These are phyloP conservation scores for Alca torda DNA, from an alignment of 2,797 vertebrate species.

Conservation along the genomic window DNA sequence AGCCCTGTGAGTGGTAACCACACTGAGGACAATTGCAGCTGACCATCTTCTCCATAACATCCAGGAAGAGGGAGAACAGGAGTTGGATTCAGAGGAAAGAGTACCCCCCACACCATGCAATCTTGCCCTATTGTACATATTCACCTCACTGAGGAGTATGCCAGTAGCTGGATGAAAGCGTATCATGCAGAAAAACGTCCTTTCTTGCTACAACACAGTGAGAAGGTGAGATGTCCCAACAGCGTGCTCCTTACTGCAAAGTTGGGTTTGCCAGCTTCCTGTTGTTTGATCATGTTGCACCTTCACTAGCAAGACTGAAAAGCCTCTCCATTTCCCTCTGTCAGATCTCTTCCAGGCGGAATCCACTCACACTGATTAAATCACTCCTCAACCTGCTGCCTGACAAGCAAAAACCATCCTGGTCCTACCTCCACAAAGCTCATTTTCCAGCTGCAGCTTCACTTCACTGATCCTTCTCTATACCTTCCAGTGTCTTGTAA, in stretches of 20 bases:
- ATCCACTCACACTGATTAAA: accelerated
- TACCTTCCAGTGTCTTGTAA: not conserved
- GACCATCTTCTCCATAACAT: not conserved
- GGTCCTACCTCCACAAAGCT: not conserved
- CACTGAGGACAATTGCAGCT: not conserved
- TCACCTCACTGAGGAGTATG: not conserved
- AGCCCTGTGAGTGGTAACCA: accelerated
- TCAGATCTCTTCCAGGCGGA: not conserved
- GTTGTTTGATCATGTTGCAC: not conserved
- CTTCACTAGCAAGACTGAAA: not conserved
- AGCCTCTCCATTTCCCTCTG: not conserved
- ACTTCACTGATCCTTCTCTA: not conserved
- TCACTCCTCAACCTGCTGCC: not conserved
- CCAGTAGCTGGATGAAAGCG: not conserved
- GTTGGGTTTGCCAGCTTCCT: not conserved
- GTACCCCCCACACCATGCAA: not conserved
- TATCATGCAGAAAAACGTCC: not conserved
- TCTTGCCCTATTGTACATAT: not conserved
- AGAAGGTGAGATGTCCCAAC: not conserved
- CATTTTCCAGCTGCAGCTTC: not conserved
- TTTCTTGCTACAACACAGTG: not conserved
- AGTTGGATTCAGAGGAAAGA: not conserved
- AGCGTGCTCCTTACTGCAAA: not conserved
- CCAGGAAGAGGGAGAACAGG: not conserved
- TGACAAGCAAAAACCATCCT: not conserved